These are phyloP conservation scores for Disparrhopalites patrizii DNA, from an alignment of 2,888 invertebrate species.

Conservation along the genomic window DNA sequence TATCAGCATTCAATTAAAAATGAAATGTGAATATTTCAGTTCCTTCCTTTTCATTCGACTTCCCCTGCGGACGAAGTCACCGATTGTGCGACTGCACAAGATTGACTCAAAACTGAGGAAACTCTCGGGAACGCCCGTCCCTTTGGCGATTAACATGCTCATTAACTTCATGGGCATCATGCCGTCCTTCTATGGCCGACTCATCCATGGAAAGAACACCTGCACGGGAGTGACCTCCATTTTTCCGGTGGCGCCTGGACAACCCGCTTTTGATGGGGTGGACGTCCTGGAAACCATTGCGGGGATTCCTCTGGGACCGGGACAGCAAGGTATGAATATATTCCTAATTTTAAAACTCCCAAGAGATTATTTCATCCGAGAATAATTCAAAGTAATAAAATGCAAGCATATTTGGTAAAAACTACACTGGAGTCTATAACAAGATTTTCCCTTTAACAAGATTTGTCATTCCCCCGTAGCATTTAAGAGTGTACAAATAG, in stretches of 20 bases:
- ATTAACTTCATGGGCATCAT: neutral
- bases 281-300: neutral
- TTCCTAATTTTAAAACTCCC: no score
- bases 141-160: neutral
- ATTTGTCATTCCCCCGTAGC: no score
- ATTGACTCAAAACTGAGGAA: neutral
- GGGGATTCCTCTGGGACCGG: neutral
- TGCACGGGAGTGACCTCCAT: neutral
- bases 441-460: no score
- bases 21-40: neutral
- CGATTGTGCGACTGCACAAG: neutral
- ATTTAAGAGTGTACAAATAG: no score
- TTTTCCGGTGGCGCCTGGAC: neutral
- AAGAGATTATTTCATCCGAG: no score
- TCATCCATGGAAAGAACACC: neutral
- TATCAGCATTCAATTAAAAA: neutral
- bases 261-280: neutral
- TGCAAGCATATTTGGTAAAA: no score
- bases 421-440: no score
- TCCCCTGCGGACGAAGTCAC: neutral
- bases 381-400: no score
- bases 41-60: neutral
- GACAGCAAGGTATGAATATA: conserved; percentile 3
- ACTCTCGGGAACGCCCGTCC: neutral
- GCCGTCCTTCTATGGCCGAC: neutral